A percentile compares a stretch with the other conserved stretches of the same genome.
These are phyloP conservation scores for Polia nebulosa DNA, from an alignment of 2,888 invertebrate genomes.

Conservation along the genomic window DNA sequence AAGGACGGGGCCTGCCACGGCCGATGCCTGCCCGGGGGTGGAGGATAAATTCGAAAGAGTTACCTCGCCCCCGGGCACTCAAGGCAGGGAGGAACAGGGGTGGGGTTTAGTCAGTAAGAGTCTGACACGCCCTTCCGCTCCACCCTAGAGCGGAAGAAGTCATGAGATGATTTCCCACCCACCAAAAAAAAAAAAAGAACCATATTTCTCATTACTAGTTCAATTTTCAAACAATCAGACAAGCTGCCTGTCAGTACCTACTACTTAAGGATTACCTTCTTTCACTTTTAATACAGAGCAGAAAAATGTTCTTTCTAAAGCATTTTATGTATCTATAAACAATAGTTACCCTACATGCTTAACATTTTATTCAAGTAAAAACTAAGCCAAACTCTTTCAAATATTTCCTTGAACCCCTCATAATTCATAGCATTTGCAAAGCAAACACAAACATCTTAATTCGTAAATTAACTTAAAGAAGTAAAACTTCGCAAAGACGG, in stretches of 20 bases:
- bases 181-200: too few species aligned
- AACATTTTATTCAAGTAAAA: conserved; percentile 5
- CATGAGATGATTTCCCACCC: too few species aligned
- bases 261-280: neutral
- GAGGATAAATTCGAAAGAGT: too few species aligned
- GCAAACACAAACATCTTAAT: conserved; percentile 8
- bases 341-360: neutral
- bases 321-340: neutral
- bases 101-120: too few species aligned
- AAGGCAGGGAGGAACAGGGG: too few species aligned
- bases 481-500: conserved; percentile 23
- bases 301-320: neutral
- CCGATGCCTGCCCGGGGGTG: too few species aligned
- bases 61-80: too few species aligned
- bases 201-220: neutral
- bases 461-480: conserved; percentile 22
- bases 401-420: conserved; percentile 11
- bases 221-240: neutral
- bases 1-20: too few species aligned
- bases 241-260: neutral
- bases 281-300: neutral
- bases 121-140: too few species aligned
- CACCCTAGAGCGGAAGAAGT: too few species aligned
- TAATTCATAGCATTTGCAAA: conserved; percentile 18
- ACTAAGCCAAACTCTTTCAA: neutral